Base-by-base conservation (phyloP, 2,888 invertebrate genomes). In the Branchipolynoe longqiensis region DNA sequence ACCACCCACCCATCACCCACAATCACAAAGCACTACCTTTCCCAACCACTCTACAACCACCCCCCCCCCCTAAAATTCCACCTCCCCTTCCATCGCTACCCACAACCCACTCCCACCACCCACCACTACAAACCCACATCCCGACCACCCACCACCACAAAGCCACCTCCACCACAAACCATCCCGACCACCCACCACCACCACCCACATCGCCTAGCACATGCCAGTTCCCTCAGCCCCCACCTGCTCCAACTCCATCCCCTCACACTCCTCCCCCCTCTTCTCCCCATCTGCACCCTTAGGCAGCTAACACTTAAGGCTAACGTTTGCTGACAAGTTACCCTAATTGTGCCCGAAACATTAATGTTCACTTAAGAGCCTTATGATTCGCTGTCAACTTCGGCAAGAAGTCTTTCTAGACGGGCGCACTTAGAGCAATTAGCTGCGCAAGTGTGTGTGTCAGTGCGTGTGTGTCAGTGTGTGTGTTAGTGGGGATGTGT, bases 291-390 rank as follows among this genome's bases (percentile, higher is more conserved):
- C 36, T 1, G 6, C 38, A 69, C 36, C 14, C 36, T 28, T 48
- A 14, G 12, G 14, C 78, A 25, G 25, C 78, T 48, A 3, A 31
- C 78, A 25, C 78, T 28, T 12, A 18, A n/a, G 48, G 28, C 78
- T 54, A 54, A 41, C 78, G 25, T 48, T 8, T 28, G 3, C 78
- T 78, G 69, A 78, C 78, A 41, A 48, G 78, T 48, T 33, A 78
- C 48, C 78, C 78, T 78, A 78, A 78, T 78, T 78, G 78, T 14
- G 41, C 54, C 28, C 25, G 78, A 78, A 78, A 78, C 78, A 78
- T 78, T 78, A 78, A 78, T 78, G 78, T 78, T 54, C 78, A 28
- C 78, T 78, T 78, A 78, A 78, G 25, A 78, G 78, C 78, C 78
- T 78, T 78, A 78, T 78, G 78, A 78, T 78, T 78, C 31, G 78